phyloP scores from a whole-genome alignment of 2,113 vertebrate species.

The Thamnophis sirtalis region DNA sequence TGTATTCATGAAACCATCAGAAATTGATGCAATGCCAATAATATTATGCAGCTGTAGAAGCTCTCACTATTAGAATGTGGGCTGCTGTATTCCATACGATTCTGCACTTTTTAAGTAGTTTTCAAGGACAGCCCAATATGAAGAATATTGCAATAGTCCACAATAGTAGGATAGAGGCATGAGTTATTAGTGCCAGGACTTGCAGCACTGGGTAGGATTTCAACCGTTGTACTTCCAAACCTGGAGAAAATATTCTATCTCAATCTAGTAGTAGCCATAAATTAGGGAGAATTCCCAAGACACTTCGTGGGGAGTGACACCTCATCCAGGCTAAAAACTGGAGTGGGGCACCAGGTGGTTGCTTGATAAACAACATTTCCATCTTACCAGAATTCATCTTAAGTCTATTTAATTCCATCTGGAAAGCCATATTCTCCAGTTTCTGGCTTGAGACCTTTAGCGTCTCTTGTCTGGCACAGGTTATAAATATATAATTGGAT shows the following conservation, averaged over 20 bases:
- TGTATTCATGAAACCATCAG: background rate
- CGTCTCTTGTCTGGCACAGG: background rate
- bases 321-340: background rate
- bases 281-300: background rate
- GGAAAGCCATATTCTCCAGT: background rate
- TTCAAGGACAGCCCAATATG: background rate
- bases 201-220: background rate
- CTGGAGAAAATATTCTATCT: background rate
- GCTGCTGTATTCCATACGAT: background rate
- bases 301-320: background rate
- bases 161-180: background rate
- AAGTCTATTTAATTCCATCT: background rate
- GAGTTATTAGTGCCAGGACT: background rate
- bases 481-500: background rate
- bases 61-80: background rate
- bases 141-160: background rate
- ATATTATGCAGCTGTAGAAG: background rate
- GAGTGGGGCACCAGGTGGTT: background rate
- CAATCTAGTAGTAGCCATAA: background rate
- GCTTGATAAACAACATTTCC: background rate
- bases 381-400: background rate
- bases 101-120: background rate
- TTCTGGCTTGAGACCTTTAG: background rate
- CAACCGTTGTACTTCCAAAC: background rate
- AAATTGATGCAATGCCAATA: background rate